phyloP scores from a whole-genome alignment of 1,140 invertebrate genomes.

The Venturia canescens region DNA sequence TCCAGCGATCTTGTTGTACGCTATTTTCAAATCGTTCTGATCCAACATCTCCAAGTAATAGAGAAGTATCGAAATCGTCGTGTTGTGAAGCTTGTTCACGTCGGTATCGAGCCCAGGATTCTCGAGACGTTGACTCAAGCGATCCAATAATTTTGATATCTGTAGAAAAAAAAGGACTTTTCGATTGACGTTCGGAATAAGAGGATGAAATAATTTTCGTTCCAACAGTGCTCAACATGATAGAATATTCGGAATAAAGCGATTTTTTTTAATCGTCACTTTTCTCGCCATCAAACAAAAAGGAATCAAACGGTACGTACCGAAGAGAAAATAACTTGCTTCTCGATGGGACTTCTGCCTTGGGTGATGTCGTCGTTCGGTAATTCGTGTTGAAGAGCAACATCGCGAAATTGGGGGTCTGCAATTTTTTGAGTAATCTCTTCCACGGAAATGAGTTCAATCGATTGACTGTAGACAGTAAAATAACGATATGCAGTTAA shows the following conservation, averaged over 20 bases:
- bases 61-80: conserved; percentile 70
- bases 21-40: conserved; percentile 65
- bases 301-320: too few relatives aligned
- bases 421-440: conserved; percentile 50
- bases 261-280: too few relatives aligned
- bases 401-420: conserved; percentile 51
- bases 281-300: too few relatives aligned
- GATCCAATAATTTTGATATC: conserved; percentile 71
- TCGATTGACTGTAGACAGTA: conserved; percentile 21
- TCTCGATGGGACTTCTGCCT: conserved; percentile 66
- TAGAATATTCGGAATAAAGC: too few relatives aligned
- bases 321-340: conserved; percentile 66
- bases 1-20: conserved; percentile 72
- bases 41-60: conserved; percentile 71
- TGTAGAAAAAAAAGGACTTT: conserved; percentile 34
- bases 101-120: conserved; percentile 73
- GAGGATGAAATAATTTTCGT: too few relatives aligned
- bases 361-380: conserved; percentile 71
- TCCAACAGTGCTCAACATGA: too few relatives aligned
- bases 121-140: conserved; percentile 72
- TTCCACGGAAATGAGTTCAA: conserved; percentile 46
- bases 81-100: conserved; percentile 71
- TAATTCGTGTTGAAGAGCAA: conserved; percentile 67
- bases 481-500: not conserved
- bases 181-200: too few relatives aligned